Evolutionary conservation across 2,888 invertebrate genomes (phyloP), one percentile per base, ranked within the genome.

Genomic region (Chloroclysta siterata): DNA sequence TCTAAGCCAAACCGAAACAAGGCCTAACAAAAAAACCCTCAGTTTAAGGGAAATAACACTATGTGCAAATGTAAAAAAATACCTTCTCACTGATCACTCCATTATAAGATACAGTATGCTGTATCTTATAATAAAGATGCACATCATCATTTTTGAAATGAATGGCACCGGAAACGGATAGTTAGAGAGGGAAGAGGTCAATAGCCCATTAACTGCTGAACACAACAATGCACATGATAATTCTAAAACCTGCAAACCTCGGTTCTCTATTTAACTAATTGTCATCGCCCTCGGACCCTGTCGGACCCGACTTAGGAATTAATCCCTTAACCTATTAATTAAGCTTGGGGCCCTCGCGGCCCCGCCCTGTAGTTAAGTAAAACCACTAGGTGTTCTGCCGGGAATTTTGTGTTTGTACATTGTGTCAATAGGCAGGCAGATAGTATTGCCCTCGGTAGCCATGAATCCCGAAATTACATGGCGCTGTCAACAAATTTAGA

Each of bases 301-400:
- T 56, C 64, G 28, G 60, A 55, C 67, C 67, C 64, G 64, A 61
- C 67, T 67, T 64, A 67, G 44, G 64, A 61, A 61, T 64, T 51
- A 64, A 67, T 67, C 67, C 64, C 61, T 52, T 42, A 61, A 59
- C 64, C 61, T 67, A 67, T 67, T 67, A 67, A 67, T 67, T 67
- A 61, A 67, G 58, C 58, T 64, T 41, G 46, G 54, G 58, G 22
- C 51, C 50, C 29, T 46, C n/a, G 51, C 51, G 53, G 46, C 50
- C 44, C 53, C 61, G 58, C 65, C 61, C 54, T 44, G 5, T 53
- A 59, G 61, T 61, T 65, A 14, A 57, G 53, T 53, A 39, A 44
- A 53, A 57, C 53, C 28, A 48, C 29, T 51, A 39, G 55, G 47
- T 14, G 51, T 46, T 47, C 48, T 36, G 14, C 22, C 13, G 64